Conservation (phyloP, 2,888 invertebrate species). For the Abscondita cerata region DNA sequence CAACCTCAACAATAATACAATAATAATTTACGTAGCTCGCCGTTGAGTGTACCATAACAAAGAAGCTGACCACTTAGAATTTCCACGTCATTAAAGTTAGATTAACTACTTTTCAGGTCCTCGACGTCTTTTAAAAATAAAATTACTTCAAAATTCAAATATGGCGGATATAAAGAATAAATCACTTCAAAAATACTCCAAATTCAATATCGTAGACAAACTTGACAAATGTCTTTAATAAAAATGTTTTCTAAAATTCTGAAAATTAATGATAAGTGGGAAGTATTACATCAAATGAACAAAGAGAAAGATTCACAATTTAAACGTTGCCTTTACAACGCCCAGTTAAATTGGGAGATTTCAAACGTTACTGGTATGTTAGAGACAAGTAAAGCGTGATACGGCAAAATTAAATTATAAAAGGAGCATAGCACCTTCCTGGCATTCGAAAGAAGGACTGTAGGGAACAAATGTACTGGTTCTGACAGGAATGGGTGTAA, state of each 20-base stretch:
- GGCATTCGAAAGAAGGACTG: slow-evolving; percentile 10
- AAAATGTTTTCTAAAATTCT: not conserved
- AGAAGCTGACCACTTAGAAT: slow-evolving; percentile 26
- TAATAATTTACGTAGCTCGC: slow-evolving; percentile 20
- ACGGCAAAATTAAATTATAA: slow-evolving; percentile 25
- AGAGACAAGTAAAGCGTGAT: slow-evolving; percentile 20
- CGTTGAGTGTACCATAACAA: slow-evolving; percentile 21
- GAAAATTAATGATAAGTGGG: too few relatives aligned
- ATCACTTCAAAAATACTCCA: too few relatives aligned
- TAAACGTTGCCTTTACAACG: too few relatives aligned
- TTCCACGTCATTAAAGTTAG: slow-evolving; percentile 12
- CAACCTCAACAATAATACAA: not conserved
- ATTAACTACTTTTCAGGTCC: slow-evolving; percentile 13
- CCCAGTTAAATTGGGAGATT: not conserved
- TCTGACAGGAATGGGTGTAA: slow-evolving; percentile 23
- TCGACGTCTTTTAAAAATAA: too few relatives aligned
- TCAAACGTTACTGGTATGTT: slow-evolving; percentile 7
- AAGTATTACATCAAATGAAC: too few relatives aligned
- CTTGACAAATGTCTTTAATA: slow-evolving; percentile 9
- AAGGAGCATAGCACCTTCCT: slow-evolving; percentile 14
- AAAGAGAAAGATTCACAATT: too few relatives aligned
- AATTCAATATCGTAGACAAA: slow-evolving; percentile 2
- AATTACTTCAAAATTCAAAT: too few relatives aligned
- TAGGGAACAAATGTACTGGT: slow-evolving; percentile 22
- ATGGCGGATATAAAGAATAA: too few relatives aligned